Percentiles rank a stretch among this genome's conserved stretches.
Conservation (phyloP, 2,113 vertebrate species). For the Pangasianodon gigas region DNA sequence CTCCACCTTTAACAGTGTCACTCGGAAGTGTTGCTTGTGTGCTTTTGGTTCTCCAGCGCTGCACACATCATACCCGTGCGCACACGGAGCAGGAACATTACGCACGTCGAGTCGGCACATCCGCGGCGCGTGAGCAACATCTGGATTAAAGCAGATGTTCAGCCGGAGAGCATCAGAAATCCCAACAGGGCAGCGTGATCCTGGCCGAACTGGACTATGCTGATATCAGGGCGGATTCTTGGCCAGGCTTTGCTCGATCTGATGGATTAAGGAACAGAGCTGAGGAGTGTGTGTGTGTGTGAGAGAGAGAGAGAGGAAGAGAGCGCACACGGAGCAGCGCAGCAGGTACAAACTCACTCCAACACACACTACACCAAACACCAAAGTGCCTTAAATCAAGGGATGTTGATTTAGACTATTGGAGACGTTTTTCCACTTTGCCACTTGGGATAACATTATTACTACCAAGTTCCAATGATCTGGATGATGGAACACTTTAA, state of each 20-base stretch:
- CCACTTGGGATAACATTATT: neutral
- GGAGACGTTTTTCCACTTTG: neutral
- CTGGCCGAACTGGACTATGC: slow-evolving; percentile 15
- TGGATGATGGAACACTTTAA: neutral
- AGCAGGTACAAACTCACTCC: slow-evolving; percentile 17
- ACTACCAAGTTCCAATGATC: too few relatives aligned
- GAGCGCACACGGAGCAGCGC: slow-evolving; percentile 9
- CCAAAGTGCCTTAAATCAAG: neutral
- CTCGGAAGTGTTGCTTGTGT: neutral
- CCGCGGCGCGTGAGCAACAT: neutral
- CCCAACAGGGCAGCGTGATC: neutral
- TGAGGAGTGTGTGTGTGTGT: neutral
- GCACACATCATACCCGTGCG: neutral
- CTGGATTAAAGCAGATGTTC: slow-evolving; percentile 9
- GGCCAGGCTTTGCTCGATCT: neutral
- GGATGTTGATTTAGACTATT: neutral
- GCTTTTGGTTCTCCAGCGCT: neutral
- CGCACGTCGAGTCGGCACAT: neutral
- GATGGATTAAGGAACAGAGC: slow-evolving; percentile 28
- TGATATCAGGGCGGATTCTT: neutral
- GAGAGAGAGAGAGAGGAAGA: slow-evolving; percentile 3
- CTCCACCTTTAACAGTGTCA: neutral
- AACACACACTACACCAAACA: slow-evolving; percentile 8
- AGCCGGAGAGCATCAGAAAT: neutral
- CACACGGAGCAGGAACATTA: neutral